Base-by-base conservation (phyloP, 2,888 invertebrate species). In the Euphydryas editha region DNA sequence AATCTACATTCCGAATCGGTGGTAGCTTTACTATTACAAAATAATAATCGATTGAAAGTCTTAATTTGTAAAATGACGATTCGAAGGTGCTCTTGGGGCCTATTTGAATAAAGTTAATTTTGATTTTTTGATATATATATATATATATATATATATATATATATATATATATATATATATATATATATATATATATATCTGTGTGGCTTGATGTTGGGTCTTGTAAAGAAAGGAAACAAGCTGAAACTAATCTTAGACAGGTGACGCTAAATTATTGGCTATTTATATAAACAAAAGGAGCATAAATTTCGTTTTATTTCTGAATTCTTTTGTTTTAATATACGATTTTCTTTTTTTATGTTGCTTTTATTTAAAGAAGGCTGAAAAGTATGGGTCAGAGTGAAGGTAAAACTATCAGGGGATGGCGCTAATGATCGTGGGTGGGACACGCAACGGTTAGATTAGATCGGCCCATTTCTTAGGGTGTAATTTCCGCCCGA, bases 401-500 rank as follows among this genome's bases (percentile, higher is more conserved):
- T 56, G 42, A 61, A 67, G 61, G 59, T 47, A 47, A 46, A 37
- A 59, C 44, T 56, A 65, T 62, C 62, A 58, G 66, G 66, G 66
- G 62, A 67, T 67, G 66, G 62, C 59, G 85, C 81, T 89, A 91
- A 89, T 90, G 89, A 86, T 84, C 79, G 80, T 73, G 73, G 70
- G 79, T 78, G 75, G 78, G 78, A 80, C 89, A 92, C 92, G 90
- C 89, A 86, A 91, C 84, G 79, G 71, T 65, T 81, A 87, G 90
- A 90, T 91, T 90, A 90, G 80, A 92, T 91, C 88, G 84, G 77
- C 82, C 83, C 82, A 81, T 79, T 85, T 82, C 79, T 81, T 81
- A 79, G 82, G 72, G 82, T 81, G 87, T 89, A 90, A 91, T 89
- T 90, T 90, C 90, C 90, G 90, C 74, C 78, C 76, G 77, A 83